phyloP scores from a whole-genome alignment of 2,888 invertebrate genomes.

The Tenthredo livida region DNA sequence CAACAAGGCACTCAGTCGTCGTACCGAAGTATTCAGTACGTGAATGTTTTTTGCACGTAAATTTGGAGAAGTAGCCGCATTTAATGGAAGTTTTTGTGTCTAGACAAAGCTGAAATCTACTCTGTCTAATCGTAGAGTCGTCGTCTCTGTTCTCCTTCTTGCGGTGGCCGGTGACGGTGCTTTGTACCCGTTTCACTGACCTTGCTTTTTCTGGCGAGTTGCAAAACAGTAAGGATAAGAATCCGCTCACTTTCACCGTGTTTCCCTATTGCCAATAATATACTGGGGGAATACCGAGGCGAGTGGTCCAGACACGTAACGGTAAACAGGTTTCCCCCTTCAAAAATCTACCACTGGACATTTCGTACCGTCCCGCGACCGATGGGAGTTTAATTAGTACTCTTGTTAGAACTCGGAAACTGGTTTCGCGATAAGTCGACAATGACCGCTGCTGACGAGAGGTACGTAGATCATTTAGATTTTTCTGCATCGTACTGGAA shows the following conservation, averaged over 20 bases:
- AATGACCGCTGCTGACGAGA: background rate
- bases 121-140: background rate
- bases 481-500: conserved; percentile 54
- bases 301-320: background rate
- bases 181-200: background rate
- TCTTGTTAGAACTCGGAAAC: background rate
- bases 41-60: background rate
- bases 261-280: background rate
- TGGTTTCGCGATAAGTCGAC: background rate
- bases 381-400: background rate
- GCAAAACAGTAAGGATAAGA: background rate
- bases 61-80: background rate
- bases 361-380: background rate
- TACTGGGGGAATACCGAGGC: background rate
- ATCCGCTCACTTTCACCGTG: background rate
- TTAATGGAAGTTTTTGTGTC: background rate
- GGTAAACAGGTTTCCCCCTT: conserved; percentile 4
- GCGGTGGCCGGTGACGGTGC: background rate
- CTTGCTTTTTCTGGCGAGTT: background rate
- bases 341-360: background rate
- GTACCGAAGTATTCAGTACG: background rate
- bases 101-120: background rate
- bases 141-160: background rate
- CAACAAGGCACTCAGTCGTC: background rate
- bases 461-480: conserved; percentile 25